phyloP scores from a whole-genome alignment of 2,888 invertebrate species.

The Ophion costatus region DNA sequence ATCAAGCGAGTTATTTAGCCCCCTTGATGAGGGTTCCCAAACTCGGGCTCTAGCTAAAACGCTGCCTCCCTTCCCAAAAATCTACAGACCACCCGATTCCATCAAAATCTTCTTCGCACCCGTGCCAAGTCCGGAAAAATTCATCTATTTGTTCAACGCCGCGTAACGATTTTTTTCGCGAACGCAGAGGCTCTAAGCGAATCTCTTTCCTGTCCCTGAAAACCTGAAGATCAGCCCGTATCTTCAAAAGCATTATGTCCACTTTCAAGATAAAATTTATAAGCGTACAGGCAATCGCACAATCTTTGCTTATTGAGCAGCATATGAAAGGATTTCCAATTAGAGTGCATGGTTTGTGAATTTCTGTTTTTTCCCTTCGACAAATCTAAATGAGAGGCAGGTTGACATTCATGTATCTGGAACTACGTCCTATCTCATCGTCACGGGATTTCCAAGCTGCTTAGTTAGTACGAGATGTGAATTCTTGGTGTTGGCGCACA shows the following conservation, averaged over 20 bases:
- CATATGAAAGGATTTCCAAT: not conserved
- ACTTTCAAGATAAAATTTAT: not conserved
- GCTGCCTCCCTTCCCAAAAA: too few relatives aligned
- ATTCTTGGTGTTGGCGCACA: conserved; percentile 53
- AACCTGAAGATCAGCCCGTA: not conserved
- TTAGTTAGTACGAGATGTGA: conserved; percentile 36
- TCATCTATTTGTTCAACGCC: too few relatives aligned
- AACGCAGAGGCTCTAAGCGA: too few relatives aligned
- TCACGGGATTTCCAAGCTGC: conserved; percentile 56
- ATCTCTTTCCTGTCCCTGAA: too few relatives aligned
- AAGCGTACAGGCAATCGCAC: too few relatives aligned
- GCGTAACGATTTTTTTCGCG: too few relatives aligned
- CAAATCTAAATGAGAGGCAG: conserved; percentile 14
- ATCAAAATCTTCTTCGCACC: too few relatives aligned
- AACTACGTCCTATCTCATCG: conserved; percentile 49
- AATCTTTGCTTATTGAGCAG: not conserved
- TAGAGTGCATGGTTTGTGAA: not conserved
- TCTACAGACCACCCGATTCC: too few relatives aligned
- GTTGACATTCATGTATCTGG: conserved; percentile 10
- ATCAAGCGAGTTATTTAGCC: too few relatives aligned
- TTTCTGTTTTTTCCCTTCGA: conserved; percentile 1
- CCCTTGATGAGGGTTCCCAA: too few relatives aligned
- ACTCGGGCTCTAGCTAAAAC: too few relatives aligned
- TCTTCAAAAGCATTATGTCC: not conserved
- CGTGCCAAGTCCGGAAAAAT: too few relatives aligned